Base-by-base conservation (phyloP, 2,113 vertebrate species). In the Paramisgurnus dabryanus region DNA sequence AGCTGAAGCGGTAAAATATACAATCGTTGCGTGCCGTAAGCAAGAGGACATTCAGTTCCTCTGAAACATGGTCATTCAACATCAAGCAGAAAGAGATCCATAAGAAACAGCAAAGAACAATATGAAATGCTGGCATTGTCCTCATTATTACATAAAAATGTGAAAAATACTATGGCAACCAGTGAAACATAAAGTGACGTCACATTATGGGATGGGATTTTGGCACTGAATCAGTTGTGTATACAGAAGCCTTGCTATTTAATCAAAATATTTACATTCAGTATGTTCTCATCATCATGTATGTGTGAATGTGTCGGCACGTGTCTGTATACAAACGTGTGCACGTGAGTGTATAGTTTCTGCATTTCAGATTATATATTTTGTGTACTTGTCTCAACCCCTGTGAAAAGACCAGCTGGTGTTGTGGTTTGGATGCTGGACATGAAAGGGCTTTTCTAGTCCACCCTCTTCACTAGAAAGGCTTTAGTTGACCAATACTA, bases 191-290 rank as follows among this genome's bases (percentile, higher is more conserved):
- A 86, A 83, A 88, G 55, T 80, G 89, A 92, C 87, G 88, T 90
- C 91, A 90, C 91, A 91, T 90, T 90, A 92, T 91, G 90, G 83
- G 89, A 92, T 89, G 89, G 82, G 87, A 91, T 90, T 93, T 93
- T 93, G 93, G 93, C 93, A 93, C 93, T 89, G 89, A 87, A 90
- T 91, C 53, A 47, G 67, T 91, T 82, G 78, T 73, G 58, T 85
- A 84, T 90, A 90, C 90, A 91, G 88, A 78, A 88, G 87, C 89
- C 88, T 92, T 87, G 85, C 88, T 91, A 91, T 90, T 89, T 86
- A 89, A 89, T 92, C 89, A 90, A 85, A 86, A 88, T 94, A 94
- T 94, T 91, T 94, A 93, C 92, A 94, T 94, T 94, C 92, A 92
- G 39, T 82, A 82, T 90, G 79, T 80, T 89, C 84, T 40, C 86